These are phyloP conservation scores for Sebastes goodei DNA, from an alignment of 2,797 vertebrate genomes.

Conservation along the genomic window DNA sequence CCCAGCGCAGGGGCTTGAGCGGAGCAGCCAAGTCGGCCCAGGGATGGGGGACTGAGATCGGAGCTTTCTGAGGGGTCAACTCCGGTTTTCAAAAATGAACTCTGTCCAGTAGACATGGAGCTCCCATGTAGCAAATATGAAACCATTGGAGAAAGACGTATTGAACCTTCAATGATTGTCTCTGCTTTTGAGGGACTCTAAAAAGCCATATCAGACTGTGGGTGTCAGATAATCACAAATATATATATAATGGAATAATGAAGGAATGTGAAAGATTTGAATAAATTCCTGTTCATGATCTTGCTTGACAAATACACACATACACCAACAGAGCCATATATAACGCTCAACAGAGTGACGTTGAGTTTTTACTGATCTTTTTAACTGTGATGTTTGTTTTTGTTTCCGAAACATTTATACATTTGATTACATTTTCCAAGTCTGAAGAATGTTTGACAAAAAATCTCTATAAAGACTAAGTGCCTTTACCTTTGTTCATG, in stretches of 20 bases:
- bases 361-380: conserved; percentile 61
- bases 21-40: conserved; percentile 81
- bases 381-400: conserved; percentile 68
- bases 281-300: conserved; percentile 19
- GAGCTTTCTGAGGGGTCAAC: conserved; percentile 86
- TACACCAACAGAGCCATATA: conserved; percentile 59
- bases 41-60: conserved; percentile 91
- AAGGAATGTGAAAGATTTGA: conserved; percentile 54
- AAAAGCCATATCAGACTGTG: conserved; percentile 73
- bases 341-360: conserved; percentile 20
- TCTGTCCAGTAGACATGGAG: conserved; percentile 37
- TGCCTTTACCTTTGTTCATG: conserved; percentile 58
- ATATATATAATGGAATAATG: conserved; percentile 19
- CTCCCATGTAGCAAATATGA: conserved; percentile 42
- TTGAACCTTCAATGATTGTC: conserved; percentile 34
- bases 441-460: conserved; percentile 63
- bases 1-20: conserved; percentile 73
- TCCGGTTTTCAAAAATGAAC: conserved; percentile 32
- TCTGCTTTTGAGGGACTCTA: conserved; percentile 45
- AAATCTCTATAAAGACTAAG: conserved; percentile 68
- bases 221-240: conserved; percentile 47
- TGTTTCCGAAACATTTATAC: conserved; percentile 55
- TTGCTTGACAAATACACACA: conserved; percentile 44
- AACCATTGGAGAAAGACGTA: conserved; percentile 19
- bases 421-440: conserved; percentile 51